Percentiles rank a stretch among this genome's conserved stretches.
Conservation (phyloP, 2,888 invertebrate species). For the Trissoscelio sp. region DNA sequence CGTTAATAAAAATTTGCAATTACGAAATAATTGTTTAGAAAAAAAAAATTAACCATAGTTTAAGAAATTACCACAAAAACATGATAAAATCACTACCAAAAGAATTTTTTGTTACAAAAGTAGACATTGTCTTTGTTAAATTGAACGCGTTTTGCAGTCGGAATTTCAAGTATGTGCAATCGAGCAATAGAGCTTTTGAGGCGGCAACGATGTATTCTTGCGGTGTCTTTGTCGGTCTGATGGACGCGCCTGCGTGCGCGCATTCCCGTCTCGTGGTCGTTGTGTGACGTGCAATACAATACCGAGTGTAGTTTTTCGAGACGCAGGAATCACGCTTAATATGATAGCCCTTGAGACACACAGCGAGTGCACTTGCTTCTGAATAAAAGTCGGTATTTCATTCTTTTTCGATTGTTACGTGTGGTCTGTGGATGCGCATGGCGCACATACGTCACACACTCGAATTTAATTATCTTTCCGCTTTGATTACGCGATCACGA, state of each 20-base stretch:
- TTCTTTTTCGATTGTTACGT: slow-evolving; percentile 27
- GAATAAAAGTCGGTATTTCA: slow-evolving; percentile 37
- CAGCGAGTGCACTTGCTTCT: slow-evolving; percentile 38
- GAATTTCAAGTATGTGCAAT: neutral
- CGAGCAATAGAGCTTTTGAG: slow-evolving; percentile 4
- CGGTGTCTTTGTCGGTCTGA: slow-evolving; percentile 5
- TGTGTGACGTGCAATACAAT: slow-evolving; percentile 44
- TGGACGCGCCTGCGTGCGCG: slow-evolving; percentile 18
- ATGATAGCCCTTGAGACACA: slow-evolving; percentile 55
- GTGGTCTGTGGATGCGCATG: neutral
- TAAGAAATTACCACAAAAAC: too few species aligned
- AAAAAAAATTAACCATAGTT: too few species aligned
- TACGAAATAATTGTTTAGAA: too few species aligned
- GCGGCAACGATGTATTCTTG: slow-evolving; percentile 1
- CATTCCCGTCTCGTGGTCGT: slow-evolving; percentile 8
- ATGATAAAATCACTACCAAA: too few species aligned
- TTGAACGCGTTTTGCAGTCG: slow-evolving; percentile 8
- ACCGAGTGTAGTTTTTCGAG: slow-evolving; percentile 55
- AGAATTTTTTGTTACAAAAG: too few species aligned
- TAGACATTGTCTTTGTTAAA: slow-evolving; percentile 10
- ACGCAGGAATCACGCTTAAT: slow-evolving; percentile 57
- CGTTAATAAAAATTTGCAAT: too few species aligned
- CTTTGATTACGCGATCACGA: slow-evolving; percentile 19
- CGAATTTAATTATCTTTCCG: slow-evolving; percentile 13
- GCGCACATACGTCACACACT: neutral